Conservation (phyloP, 2,113 vertebrate species). For the Ageneiosus marmoratus region DNA sequence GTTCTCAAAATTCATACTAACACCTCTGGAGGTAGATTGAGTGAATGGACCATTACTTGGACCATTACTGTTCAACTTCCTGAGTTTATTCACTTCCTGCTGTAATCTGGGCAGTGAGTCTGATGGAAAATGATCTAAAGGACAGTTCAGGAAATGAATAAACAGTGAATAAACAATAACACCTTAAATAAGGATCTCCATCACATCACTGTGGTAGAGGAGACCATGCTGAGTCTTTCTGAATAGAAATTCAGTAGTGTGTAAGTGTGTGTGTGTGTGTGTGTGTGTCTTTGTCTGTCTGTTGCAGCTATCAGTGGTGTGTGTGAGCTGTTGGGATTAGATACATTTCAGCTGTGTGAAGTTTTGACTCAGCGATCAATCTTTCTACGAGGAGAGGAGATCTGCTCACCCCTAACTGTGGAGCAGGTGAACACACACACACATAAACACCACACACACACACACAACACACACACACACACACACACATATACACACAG, state of each 20-base stretch:
- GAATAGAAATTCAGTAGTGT: not conserved
- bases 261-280: slow-evolving; percentile 70
- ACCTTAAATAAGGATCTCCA: not conserved
- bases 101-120: not conserved
- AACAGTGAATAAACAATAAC: not conserved
- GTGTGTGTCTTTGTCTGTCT: slow-evolving; percentile 38
- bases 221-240: not conserved
- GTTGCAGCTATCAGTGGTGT: slow-evolving; percentile 78
- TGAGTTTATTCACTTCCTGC: not conserved
- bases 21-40: no score
- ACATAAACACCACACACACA: slow-evolving; percentile 11
- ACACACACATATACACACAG: no score
- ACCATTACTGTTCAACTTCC: not conserved
- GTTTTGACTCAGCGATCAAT: slow-evolving; percentile 91
- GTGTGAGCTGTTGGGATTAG: slow-evolving; percentile 87
- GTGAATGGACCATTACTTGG: no score
- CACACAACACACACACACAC: not conserved
- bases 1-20: no score
- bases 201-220: not conserved
- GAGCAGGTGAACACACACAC: slow-evolving; percentile 76
- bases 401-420: slow-evolving; percentile 88
- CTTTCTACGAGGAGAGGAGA: slow-evolving; percentile 89
- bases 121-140: no score
- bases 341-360: slow-evolving; percentile 86
- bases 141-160: no score